Evolutionary conservation across 2,113 vertebrate genomes (phyloP).

Genomic region (Cynopterus brachyotis): DNA sequence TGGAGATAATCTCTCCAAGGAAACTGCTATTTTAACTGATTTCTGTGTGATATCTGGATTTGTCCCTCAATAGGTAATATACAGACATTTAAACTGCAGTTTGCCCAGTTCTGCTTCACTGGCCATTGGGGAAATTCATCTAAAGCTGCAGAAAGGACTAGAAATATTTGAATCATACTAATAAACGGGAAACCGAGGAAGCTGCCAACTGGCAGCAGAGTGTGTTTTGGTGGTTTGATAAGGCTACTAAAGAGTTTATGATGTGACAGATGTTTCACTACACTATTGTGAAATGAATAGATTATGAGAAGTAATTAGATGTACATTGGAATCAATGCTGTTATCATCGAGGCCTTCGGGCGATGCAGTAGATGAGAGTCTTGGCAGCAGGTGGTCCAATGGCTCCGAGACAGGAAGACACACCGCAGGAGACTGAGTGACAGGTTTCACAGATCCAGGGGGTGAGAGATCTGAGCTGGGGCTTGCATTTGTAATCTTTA

Average conservation of each 20-base stretch:
- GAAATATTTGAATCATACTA: slow-evolving; percentile 87
- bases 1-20: slow-evolving; percentile 75
- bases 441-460: slow-evolving; percentile 92
- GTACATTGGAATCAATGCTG: slow-evolving; percentile 99
- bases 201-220: slow-evolving; percentile 88
- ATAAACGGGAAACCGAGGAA: slow-evolving; percentile 84
- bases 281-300: slow-evolving; percentile 99
- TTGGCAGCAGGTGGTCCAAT: slow-evolving; percentile 93
- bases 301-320: slow-evolving; percentile 99
- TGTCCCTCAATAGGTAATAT: slow-evolving; percentile 76
- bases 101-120: slow-evolving; percentile 82
- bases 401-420: slow-evolving; percentile 92
- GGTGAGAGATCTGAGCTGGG: slow-evolving; percentile 91
- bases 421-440: slow-evolving; percentile 91
- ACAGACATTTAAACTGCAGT: slow-evolving; percentile 76
- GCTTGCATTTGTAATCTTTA: slow-evolving; percentile 92
- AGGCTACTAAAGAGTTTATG: slow-evolving; percentile 92
- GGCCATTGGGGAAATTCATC: slow-evolving; percentile 85
- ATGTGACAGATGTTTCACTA: slow-evolving; percentile 99
- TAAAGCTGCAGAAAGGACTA: slow-evolving; percentile 83
- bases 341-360: slow-evolving; percentile 94
- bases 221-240: slow-evolving; percentile 91
- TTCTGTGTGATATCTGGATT: slow-evolving; percentile 72
- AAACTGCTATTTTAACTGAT: slow-evolving; percentile 81
- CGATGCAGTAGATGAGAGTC: slow-evolving; percentile 92